A percentile compares a stretch with the other conserved stretches of the same genome.
phyloP scores from a whole-genome alignment of 2,797 vertebrate species.

The Erethizon dorsatum region DNA sequence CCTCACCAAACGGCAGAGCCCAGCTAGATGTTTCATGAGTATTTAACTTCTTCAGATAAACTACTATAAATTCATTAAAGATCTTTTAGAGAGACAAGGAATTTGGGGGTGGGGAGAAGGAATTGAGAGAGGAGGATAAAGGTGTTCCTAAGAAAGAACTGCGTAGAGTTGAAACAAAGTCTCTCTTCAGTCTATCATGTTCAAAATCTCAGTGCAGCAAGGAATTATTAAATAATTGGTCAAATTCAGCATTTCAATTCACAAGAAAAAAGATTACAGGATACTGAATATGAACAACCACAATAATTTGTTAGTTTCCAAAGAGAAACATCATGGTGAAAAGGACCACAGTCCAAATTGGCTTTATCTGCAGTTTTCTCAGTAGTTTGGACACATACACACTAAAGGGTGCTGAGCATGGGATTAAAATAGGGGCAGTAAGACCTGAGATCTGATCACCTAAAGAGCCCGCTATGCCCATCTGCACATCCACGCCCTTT shows the following conservation, averaged over 20 bases:
- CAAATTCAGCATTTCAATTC: background rate
- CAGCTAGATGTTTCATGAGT: background rate
- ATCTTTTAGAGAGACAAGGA: constrained; percentile 8
- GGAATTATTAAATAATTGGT: background rate
- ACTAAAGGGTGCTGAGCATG: background rate
- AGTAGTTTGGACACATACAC: too few species aligned
- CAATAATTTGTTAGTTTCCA: background rate
- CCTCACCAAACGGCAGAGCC: constrained; percentile 1
- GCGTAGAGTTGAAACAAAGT: background rate
- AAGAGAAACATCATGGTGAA: background rate
- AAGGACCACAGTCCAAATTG: background rate
- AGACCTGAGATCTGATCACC: background rate
- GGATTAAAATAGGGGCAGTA: background rate
- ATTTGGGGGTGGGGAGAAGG: background rate
- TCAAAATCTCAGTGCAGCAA: background rate
- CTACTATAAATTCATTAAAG: background rate
- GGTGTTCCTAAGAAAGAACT: background rate
- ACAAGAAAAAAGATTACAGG: background rate
- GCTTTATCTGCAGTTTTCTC: background rate
- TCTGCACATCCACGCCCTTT: background rate
- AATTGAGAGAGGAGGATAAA: background rate
- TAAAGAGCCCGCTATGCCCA: background rate
- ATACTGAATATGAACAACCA: background rate
- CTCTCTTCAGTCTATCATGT: background rate
- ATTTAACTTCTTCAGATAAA: constrained; percentile 47